phyloP scores from a whole-genome alignment of 2,113 vertebrate species.

The Nothocercus nigrocapillus region DNA sequence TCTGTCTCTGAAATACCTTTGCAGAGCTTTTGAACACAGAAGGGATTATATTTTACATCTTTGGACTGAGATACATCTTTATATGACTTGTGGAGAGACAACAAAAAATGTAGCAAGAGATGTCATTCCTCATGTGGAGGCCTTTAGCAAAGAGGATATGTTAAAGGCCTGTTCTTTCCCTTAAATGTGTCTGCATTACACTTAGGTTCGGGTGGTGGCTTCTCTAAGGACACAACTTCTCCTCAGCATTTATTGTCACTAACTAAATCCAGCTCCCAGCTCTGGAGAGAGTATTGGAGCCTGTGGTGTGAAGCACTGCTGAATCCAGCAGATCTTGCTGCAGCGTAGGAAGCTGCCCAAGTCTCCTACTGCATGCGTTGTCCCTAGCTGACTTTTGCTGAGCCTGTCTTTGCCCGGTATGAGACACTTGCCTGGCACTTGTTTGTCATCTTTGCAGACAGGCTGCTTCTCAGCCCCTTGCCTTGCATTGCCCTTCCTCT shows the following conservation, averaged over 20 bases:
- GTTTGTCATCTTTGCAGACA: background rate
- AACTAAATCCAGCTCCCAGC: background rate
- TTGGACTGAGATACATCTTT: background rate
- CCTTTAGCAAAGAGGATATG: background rate
- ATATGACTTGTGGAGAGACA: background rate
- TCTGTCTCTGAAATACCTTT: background rate
- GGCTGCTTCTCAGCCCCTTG: background rate
- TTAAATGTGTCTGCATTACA: background rate
- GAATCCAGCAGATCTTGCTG: background rate
- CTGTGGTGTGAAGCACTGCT: background rate
- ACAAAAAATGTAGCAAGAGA: background rate
- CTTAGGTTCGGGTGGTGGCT: background rate
- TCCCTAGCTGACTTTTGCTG: background rate
- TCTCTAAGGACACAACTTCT: background rate
- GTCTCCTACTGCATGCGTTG: background rate
- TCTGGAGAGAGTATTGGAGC: background rate
- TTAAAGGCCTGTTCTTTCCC: background rate
- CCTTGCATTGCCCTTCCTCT: background rate
- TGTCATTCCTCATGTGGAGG: background rate
- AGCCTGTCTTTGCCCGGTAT: background rate
- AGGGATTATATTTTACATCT: background rate
- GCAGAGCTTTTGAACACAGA: background rate
- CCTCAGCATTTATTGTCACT: background rate
- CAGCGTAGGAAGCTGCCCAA: background rate
- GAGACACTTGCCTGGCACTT: background rate